Percentiles rank a stretch among this genome's conserved stretches.
phyloP scores from a whole-genome alignment of 2,113 vertebrate genomes.

The Callithrix jacchus region DNA sequence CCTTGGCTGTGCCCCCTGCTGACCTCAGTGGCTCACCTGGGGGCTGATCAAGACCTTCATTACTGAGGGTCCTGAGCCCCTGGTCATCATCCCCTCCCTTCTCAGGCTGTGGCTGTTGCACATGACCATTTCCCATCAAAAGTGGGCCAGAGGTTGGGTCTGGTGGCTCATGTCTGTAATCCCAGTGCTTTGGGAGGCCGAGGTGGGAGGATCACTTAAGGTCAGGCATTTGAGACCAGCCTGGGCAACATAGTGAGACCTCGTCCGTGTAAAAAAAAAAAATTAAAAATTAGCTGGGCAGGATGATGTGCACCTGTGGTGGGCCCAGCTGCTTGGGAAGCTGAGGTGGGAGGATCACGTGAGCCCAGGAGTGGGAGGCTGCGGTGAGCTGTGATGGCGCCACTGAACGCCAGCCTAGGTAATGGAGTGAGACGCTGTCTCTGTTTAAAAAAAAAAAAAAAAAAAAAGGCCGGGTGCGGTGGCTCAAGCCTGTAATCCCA shows the following conservation, averaged over 20 bases:
- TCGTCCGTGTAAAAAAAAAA: not conserved
- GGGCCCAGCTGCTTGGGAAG: not conserved
- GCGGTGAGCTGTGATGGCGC: not conserved
- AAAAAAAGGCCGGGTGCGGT: too few species aligned
- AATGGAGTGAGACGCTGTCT: not conserved
- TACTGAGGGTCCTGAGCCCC: not conserved
- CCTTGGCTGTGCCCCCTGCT: not conserved
- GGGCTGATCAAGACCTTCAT: not conserved
- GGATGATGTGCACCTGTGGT: not conserved
- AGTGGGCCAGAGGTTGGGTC: not conserved
- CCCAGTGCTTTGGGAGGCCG: not conserved
- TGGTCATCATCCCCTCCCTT: not conserved
- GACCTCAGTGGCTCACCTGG: not conserved
- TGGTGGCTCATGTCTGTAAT: not conserved
- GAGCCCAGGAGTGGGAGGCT: not conserved
- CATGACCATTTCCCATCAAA: not conserved
- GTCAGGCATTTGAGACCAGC: not conserved
- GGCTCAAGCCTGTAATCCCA: too few species aligned
- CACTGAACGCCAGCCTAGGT: not conserved
- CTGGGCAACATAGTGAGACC: not conserved
- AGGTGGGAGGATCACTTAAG: not conserved
- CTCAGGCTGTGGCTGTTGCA: not conserved
- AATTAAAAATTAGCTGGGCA: not conserved
- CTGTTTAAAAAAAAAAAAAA: not conserved
- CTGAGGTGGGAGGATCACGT: not conserved